These are phyloP conservation scores for Linnaemya tessellans DNA, from an alignment of 2,888 invertebrate species.

Conservation along the genomic window DNA sequence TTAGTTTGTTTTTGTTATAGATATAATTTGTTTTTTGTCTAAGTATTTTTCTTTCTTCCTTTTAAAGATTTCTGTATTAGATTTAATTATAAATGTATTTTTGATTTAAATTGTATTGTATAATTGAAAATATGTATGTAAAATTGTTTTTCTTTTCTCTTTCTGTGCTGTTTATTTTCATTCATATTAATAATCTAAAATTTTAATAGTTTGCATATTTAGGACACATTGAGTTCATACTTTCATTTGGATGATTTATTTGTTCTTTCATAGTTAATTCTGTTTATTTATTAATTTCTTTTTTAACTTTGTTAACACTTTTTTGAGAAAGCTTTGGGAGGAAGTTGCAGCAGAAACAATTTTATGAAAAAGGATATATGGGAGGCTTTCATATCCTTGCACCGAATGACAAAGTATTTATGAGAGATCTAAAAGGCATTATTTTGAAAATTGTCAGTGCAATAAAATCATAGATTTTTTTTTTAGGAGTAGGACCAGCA, in stretches of 20 bases:
- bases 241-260: constrained; percentile 30
- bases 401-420: neutral
- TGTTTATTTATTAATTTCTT: neutral
- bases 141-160: constrained; percentile 11
- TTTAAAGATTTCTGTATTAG: constrained; percentile 23
- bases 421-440: neutral
- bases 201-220: constrained; percentile 70
- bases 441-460: too few relatives aligned
- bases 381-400: too few relatives aligned
- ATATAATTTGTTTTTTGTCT: constrained; percentile 15
- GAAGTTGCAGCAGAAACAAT: too few relatives aligned
- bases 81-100: constrained; percentile 46
- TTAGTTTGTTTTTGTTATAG: constrained; percentile 11
- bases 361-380: neutral
- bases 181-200: constrained; percentile 42
- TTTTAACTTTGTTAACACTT: constrained; percentile 20
- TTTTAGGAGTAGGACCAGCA: too few relatives aligned
- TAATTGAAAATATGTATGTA: constrained; percentile 61
- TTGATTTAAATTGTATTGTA: constrained; percentile 56
- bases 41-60: constrained; percentile 10
- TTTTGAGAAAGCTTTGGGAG: neutral
- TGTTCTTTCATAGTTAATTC: constrained; percentile 18
- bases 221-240: constrained; percentile 70
- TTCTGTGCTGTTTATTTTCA: neutral
- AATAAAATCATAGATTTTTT: too few relatives aligned